These are phyloP conservation scores for Steatocranus sp. DNA, from an alignment of 2,797 vertebrate genomes.

Conservation along the genomic window DNA sequence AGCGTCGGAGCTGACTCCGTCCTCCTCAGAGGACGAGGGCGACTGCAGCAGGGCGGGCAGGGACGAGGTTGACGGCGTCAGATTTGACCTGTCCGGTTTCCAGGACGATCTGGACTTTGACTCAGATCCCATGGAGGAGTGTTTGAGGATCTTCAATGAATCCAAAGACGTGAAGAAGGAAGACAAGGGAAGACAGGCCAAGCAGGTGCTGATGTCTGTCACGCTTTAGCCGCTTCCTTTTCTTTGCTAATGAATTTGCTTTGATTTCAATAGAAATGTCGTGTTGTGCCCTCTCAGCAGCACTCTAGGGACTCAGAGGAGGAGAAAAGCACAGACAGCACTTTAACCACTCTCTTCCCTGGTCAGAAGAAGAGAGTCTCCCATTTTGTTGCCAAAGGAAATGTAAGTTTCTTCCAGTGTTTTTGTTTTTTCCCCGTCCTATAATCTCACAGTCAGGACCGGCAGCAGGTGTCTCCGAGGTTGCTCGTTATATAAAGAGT, in stretches of 20 bases:
- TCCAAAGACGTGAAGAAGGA: constrained; percentile 91
- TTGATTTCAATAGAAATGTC: neutral
- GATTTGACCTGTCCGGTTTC: constrained; percentile 77
- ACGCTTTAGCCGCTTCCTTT: neutral
- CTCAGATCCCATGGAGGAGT: constrained; percentile 95
- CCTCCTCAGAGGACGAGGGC: constrained; percentile 67
- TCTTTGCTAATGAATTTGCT: neutral
- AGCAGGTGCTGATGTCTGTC: constrained; percentile 77
- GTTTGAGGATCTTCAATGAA: constrained; percentile 94
- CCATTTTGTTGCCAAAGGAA: constrained; percentile 86
- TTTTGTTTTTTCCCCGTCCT: rapidly evolving
- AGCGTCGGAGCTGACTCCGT: constrained; percentile 41
- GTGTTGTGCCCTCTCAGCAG: constrained; percentile 67
- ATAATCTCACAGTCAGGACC: neutral
- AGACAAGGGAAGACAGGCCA: constrained; percentile 90
- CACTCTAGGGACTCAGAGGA: constrained; percentile 73
- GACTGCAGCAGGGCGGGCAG: constrained; percentile 15
- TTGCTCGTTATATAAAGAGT: neutral
- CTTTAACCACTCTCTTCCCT: constrained; percentile 86
- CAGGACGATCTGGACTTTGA: constrained; percentile 91
- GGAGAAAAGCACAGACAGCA: constrained; percentile 72
- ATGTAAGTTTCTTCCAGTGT: constrained; percentile 70
- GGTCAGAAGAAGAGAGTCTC: constrained; percentile 96
- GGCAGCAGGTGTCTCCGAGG: neutral
- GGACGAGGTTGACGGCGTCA: constrained; percentile 54